Conservation (phyloP, 2,113 vertebrate species). For the Stigmatopora nigra region DNA sequence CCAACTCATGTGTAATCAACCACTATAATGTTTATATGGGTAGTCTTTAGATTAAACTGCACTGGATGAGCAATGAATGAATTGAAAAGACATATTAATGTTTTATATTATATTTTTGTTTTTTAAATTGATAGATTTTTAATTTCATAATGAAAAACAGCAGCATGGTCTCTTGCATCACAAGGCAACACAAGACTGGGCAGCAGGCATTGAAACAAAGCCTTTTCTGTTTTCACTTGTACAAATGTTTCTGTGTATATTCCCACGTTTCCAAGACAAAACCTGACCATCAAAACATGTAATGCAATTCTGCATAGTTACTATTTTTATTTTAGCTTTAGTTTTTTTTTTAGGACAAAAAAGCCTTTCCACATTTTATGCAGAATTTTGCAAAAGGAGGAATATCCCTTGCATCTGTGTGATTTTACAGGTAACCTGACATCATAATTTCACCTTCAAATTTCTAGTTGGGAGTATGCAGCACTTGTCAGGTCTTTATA, state of each 20-base stretch:
- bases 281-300: constrained; percentile 1
- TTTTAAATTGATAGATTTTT: background rate
- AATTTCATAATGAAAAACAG: background rate
- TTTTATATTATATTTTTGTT: too few species aligned
- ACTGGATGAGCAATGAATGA: too few species aligned
- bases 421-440: background rate
- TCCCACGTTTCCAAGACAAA: constrained; percentile 5
- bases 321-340: background rate
- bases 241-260: constrained; percentile 24
- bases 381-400: background rate
- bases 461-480: background rate
- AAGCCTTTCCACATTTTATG: background rate
- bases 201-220: constrained; percentile 32
- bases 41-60: too few species aligned
- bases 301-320: background rate
- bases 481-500: background rate
- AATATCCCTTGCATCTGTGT: background rate
- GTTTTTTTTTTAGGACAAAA: too few species aligned
- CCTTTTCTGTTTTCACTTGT: constrained; percentile 26
- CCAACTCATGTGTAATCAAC: too few species aligned
- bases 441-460: background rate
- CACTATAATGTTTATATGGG: too few species aligned
- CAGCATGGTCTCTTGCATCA: constrained; percentile 34
- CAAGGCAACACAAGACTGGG: constrained; percentile 36
- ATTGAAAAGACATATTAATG: too few species aligned